phyloP scores from a whole-genome alignment of 2,888 invertebrate genomes.

The Trissonchulus latispiculum region DNA sequence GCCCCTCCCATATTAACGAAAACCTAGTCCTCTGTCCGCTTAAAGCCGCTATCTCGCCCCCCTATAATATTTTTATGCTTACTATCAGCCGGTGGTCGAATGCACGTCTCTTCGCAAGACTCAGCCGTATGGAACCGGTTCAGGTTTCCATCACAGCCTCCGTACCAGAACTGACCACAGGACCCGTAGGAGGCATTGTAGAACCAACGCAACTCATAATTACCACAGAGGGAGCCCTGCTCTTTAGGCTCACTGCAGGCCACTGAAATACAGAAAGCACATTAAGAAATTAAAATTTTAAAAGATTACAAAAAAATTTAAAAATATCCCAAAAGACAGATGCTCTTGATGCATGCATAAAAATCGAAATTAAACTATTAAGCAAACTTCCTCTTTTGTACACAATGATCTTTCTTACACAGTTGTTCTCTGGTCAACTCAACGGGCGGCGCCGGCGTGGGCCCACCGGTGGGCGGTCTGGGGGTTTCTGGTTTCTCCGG shows the following conservation, averaged over 20 bases:
- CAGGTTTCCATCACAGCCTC: conserved; percentile 73
- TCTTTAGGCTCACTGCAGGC: conserved; percentile 17
- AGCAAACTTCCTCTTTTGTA: no score
- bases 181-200: conserved; percentile 57
- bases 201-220: conserved; percentile 66
- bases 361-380: no score
- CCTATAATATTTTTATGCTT: no score
- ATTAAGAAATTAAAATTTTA: no score
- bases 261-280: conserved; percentile 19
- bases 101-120: conserved; percentile 67
- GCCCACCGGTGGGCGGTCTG: not conserved
- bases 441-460: not conserved
- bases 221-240: conserved; percentile 53
- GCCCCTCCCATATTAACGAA: no score
- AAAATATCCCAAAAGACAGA: no score
- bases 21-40: no score
- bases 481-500: not conserved
- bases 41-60: no score
- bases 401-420: no score
- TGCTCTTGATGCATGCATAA: no score
- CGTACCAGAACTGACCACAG: conserved; percentile 67
- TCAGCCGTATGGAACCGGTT: conserved; percentile 68
- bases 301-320: no score
- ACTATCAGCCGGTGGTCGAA: conserved; percentile 63
- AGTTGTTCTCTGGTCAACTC: not conserved